phyloP scores from a whole-genome alignment of 2,113 vertebrate species.

The Sardina pilchardus region DNA sequence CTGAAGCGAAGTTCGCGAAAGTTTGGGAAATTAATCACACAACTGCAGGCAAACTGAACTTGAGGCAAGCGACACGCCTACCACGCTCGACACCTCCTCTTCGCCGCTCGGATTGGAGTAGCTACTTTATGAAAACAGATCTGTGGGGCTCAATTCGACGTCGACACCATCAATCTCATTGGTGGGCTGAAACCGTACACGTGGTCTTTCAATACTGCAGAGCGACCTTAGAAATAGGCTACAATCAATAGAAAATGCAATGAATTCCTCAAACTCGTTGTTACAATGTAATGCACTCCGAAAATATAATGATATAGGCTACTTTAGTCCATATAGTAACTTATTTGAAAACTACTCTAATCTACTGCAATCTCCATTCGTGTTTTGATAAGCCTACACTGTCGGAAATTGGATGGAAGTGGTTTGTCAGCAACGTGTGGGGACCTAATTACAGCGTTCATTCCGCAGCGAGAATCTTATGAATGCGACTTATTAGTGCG shows the following conservation, averaged over 20 bases:
- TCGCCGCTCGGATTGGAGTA: conserved; percentile 38
- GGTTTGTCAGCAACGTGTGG: conserved; percentile 10
- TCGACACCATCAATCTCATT: conserved; percentile 36
- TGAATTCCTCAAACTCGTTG: neutral
- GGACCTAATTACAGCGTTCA: neutral
- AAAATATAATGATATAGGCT: neutral
- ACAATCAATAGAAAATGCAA: neutral
- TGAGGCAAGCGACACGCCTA: conserved; percentile 67
- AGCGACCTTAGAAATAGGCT: conserved; percentile 34
- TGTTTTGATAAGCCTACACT: neutral
- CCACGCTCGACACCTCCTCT: conserved; percentile 36
- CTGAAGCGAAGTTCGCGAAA: conserved; percentile 66
- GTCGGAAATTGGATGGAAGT: conserved; percentile 42
- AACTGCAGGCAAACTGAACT: conserved; percentile 74
- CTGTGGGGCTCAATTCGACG: conserved; percentile 45
- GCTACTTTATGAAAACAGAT: neutral
- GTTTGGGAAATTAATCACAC: conserved; percentile 73
- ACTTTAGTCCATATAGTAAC: neutral
- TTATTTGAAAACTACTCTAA: neutral
- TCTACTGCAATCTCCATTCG: neutral
- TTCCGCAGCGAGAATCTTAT: neutral
- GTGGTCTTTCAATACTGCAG: conserved; percentile 73
- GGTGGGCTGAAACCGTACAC: conserved; percentile 76
- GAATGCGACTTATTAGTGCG: neutral
- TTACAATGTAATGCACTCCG: neutral